These are phyloP conservation scores for Pseudotriccus pelzelni DNA, from an alignment of 2,797 vertebrate genomes.

Conservation along the genomic window DNA sequence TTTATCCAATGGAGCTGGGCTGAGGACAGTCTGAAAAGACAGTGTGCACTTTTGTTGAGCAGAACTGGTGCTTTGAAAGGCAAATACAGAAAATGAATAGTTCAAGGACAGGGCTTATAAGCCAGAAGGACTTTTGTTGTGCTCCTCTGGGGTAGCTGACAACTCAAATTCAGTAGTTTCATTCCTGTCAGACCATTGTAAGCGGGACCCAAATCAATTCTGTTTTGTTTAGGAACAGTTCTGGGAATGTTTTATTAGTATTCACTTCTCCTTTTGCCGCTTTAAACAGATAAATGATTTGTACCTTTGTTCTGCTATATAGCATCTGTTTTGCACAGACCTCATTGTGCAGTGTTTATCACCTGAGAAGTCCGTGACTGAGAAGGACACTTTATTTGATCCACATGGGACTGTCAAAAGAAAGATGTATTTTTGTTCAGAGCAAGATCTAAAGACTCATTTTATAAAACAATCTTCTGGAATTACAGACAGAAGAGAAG, in stretches of 20 bases:
- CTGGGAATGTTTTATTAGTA: not conserved
- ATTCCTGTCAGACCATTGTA: not conserved
- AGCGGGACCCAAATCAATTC: not conserved
- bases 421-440: not conserved
- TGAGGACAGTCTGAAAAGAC: not conserved
- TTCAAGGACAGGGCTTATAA: not conserved
- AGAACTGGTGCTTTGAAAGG: not conserved
- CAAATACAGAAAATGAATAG: not conserved
- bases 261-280: not conserved
- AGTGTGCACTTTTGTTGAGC: not conserved
- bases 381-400: not conserved
- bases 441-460: not conserved
- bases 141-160: not conserved
- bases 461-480: not conserved
- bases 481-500: not conserved
- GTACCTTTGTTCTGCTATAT: not conserved
- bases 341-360: not conserved
- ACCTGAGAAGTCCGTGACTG: not conserved
- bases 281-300: not conserved
- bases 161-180: not conserved
- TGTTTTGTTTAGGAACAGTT: not conserved
- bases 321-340: not conserved
- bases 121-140: not conserved
- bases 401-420: not conserved
- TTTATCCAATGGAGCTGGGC: not conserved